Evolutionary conservation across 2,797 vertebrate species (phyloP), one percentile per base, ranked within the genome.

Genomic region (Mionectes olivaceus): DNA sequence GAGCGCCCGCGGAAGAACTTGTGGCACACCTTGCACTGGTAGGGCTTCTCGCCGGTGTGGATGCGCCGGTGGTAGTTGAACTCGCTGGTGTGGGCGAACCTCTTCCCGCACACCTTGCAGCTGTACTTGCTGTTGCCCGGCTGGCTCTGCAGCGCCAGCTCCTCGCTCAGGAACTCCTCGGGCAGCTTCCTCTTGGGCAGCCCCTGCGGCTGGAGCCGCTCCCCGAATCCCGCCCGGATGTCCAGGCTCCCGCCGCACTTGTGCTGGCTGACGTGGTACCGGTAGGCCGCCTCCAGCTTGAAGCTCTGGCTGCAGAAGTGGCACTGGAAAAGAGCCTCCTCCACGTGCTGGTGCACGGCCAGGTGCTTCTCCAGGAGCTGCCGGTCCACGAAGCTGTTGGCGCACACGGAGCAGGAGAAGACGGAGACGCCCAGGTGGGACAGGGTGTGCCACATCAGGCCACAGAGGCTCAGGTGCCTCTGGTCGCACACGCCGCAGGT

Each of bases 31-130:
- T 99, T 99, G 95, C 99, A 99, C 98, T 99, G 99, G 97, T 99
- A 99, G 1, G 99, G 99, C 88, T 99, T 99, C 97, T 99, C 99
- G 0, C 99, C 99, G 0, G 99, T 99, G 98, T 99, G 99, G 96
- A 99, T 99, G 68, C 99, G 98, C 30, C 99, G 98, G 97, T 99
- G 99, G 93, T 99, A 99, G 90, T 99, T 99, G 98, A 99, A 99
- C 96, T 99, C 99, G 1, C 99, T 99, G 1, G 99, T 99, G 97
- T 99, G 99, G n/a, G 99, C 99, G 4, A 99, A 99, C 44, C 98
- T 97, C 87, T 99, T 99, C 1, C 99, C 99, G 2, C 99, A 99
- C 90, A 99, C 99, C 74, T 99, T 99, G 94, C 99, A 99, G 83
- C 99, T 98, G 85, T 99, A 99, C 75, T 98, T 98, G 95, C 98